A percentile compares a stretch with the other conserved stretches of the same genome.
Evolutionary conservation across 2,797 vertebrate species (phyloP).

Genomic region (Petrocephalus sullivani): DNA sequence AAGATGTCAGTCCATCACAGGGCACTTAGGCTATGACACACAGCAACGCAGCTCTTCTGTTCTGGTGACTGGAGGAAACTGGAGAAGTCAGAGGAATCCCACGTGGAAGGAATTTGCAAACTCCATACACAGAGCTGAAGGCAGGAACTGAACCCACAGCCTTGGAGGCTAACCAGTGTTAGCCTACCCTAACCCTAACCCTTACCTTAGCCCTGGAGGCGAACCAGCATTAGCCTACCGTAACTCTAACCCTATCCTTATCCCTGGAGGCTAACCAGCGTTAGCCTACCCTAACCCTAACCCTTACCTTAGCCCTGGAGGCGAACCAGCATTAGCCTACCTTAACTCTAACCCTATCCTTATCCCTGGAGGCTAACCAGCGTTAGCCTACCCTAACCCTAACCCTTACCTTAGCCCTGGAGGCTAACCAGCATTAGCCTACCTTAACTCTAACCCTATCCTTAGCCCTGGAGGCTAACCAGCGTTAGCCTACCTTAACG

Average conservation of each 20-base stretch:
- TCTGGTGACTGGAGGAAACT: background rate
- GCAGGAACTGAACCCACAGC: background rate
- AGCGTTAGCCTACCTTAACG: background rate
- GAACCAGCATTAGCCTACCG: no score
- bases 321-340: no score
- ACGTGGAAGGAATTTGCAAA: background rate
- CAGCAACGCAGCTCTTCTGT: background rate
- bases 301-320: background rate
- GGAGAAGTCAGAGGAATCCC: background rate
- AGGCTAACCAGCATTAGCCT: no score
- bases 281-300: background rate
- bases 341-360: no score
- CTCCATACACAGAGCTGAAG: background rate
- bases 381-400: background rate
- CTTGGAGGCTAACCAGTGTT: background rate
- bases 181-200: background rate
- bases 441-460: no score
- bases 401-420: background rate
- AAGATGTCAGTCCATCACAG: background rate
- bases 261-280: background rate
- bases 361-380: background rate
- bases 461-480: background rate
- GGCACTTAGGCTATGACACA: background rate
- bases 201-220: background rate
- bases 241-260: no score